A percentile compares a stretch with the other conserved stretches of the same genome.
phyloP scores from a whole-genome alignment of 1,140 invertebrate genomes.

The Araneus ventricosus region DNA sequence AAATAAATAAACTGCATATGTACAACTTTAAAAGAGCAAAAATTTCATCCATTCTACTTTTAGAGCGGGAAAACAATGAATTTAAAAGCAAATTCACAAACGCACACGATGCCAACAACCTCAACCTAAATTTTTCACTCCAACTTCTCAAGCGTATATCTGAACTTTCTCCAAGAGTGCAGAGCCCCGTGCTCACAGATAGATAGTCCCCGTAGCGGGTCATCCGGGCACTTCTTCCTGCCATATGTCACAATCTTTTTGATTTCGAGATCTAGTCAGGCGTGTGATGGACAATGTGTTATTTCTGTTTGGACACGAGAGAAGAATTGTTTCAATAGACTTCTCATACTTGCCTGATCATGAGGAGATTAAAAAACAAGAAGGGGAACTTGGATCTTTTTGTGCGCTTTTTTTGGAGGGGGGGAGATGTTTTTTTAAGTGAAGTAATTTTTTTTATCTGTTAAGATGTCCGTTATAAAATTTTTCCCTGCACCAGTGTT shows the following conservation, averaged over 20 bases:
- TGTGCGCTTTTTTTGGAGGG: too few species aligned
- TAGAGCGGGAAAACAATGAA: neutral
- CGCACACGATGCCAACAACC: neutral
- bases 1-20: too few species aligned
- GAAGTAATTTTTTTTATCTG: too few species aligned
- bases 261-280: conserved; percentile 35
- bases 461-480: too few species aligned
- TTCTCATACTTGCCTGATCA: neutral
- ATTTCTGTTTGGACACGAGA: conserved; percentile 30
- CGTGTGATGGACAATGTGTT: conserved; percentile 53
- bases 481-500: too few species aligned
- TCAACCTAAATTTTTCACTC: neutral
- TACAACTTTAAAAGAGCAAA: too few species aligned
- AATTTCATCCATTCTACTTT: too few species aligned
- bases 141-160: neutral
- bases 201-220: conserved; percentile 21
- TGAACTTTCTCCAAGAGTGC: neutral
- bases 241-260: conserved; percentile 50
- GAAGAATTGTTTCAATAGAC: conserved; percentile 46
- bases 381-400: neutral
- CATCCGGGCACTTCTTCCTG: conserved; percentile 11
- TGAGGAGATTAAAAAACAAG: neutral
- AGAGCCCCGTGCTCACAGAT: neutral
- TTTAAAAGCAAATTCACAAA: neutral
- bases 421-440: too few species aligned